Percentiles rank a stretch among this genome's conserved stretches.
Conservation (phyloP, 2,113 vertebrate species). For the Pedionomus torquatus region DNA sequence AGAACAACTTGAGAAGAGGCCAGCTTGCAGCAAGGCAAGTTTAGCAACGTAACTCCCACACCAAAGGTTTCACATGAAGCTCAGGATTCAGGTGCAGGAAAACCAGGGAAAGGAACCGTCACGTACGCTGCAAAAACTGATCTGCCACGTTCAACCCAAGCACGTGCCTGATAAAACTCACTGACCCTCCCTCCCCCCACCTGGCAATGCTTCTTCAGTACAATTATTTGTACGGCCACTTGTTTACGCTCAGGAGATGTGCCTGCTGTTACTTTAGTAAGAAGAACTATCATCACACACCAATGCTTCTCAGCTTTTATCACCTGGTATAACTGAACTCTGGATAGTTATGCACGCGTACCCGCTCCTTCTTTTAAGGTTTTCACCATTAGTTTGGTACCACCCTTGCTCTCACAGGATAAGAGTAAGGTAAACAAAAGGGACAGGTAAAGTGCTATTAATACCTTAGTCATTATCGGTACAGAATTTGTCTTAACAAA, state of each 20-base stretch:
- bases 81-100: background rate
- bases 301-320: background rate
- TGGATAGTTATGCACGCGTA: background rate
- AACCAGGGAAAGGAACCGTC: background rate
- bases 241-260: accelerated
- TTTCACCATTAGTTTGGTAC: background rate
- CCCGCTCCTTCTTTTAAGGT: background rate
- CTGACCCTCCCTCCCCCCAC: background rate
- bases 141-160: background rate
- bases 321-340: background rate
- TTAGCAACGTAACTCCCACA: background rate
- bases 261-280: background rate
- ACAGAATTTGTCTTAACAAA: background rate
- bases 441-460: background rate
- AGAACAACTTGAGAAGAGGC: background rate
- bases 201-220: background rate
- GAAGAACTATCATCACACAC: background rate
- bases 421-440: background rate
- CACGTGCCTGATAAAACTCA: background rate
- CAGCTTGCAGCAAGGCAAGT: background rate
- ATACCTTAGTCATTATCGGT: background rate
- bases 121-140: background rate
- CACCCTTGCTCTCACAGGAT: background rate
- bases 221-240: background rate
- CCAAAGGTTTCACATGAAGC: accelerated